Conservation (phyloP, 2,888 invertebrate genomes). For the Nebria brevicollis region DNA sequence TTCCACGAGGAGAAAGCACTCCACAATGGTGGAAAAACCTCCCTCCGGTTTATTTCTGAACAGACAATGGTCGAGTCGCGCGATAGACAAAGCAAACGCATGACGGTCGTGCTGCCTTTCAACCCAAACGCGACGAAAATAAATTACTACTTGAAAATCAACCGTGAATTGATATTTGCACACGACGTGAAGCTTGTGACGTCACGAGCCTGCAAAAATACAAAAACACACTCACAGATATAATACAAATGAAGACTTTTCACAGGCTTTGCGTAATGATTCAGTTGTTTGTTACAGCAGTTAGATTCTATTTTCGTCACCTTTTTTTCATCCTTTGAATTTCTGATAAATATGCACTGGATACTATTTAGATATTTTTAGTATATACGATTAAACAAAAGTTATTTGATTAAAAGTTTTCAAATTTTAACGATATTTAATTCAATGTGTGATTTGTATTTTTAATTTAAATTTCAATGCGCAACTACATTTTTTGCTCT, state of each 20-base stretch:
- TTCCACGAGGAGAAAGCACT: constrained; percentile 10
- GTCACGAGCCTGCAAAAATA: not conserved
- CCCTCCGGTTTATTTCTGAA: constrained; percentile 23
- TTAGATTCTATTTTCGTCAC: not conserved
- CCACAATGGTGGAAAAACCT: constrained; percentile 5
- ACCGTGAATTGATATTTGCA: constrained; percentile 7
- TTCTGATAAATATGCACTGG: not conserved
- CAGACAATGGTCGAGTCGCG: constrained; percentile 19
- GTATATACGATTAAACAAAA: not conserved
- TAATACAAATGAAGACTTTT: not conserved
- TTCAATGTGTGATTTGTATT: no score
- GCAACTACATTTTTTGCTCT: no score
- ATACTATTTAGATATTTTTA: not conserved
- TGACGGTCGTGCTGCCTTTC: constrained; percentile 3
- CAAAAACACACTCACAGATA: not conserved
- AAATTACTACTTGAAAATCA: constrained; percentile 25
- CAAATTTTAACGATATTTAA: no score
- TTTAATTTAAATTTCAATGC: no score
- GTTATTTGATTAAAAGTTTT: not conserved
- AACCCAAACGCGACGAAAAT: constrained; percentile 21
- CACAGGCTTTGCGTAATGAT: not conserved
- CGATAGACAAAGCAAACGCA: constrained; percentile 23
- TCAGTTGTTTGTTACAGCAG: not conserved
- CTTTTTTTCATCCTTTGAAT: not conserved
- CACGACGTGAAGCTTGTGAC: not conserved